Evolutionary conservation across 2,888 invertebrate species (phyloP).

Genomic region (Chaitophorus viminalis): DNA sequence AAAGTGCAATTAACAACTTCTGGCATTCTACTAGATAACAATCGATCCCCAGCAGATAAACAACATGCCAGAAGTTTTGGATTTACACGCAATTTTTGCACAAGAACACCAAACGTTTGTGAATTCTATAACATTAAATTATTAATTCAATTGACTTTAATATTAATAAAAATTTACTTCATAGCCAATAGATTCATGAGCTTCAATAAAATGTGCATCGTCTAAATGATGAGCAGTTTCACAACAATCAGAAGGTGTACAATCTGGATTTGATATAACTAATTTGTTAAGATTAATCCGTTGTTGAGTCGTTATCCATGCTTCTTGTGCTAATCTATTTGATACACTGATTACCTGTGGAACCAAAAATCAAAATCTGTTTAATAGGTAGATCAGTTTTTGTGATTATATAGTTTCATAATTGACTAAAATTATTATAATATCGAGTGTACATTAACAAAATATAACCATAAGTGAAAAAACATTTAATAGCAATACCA

Average conservation of each 20-base stretch:
- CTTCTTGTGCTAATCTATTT: conserved; percentile 75
- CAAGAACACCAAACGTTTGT: conserved; percentile 76
- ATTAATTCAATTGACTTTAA: neutral
- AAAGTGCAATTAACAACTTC: conserved; percentile 72
- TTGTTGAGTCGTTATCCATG: conserved; percentile 91
- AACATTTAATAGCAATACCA: no score
- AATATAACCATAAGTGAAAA: no score
- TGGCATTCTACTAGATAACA: conserved; percentile 69
- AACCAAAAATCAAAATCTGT: neutral
- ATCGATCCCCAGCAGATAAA: conserved; percentile 75
- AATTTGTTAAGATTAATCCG: conserved; percentile 82
- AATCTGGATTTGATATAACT: conserved; percentile 79
- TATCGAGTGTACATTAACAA: no score
- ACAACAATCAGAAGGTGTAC: conserved; percentile 81
- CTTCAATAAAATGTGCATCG: conserved; percentile 78
- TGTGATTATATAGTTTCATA: no score
- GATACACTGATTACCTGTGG: conserved; percentile 70
- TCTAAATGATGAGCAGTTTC: conserved; percentile 76
- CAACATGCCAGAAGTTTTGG: conserved; percentile 78
- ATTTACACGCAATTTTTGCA: conserved; percentile 75
- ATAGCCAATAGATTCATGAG: conserved; percentile 84
- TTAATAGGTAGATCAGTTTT: no score
- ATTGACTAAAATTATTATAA: no score
- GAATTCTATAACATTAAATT: conserved; percentile 68
- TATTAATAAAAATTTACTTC: conserved; percentile 72